Percentiles rank a stretch among this genome's conserved stretches.
Evolutionary conservation across 2,113 vertebrate species (phyloP).

Genomic region (Etheostoma spectabile): DNA sequence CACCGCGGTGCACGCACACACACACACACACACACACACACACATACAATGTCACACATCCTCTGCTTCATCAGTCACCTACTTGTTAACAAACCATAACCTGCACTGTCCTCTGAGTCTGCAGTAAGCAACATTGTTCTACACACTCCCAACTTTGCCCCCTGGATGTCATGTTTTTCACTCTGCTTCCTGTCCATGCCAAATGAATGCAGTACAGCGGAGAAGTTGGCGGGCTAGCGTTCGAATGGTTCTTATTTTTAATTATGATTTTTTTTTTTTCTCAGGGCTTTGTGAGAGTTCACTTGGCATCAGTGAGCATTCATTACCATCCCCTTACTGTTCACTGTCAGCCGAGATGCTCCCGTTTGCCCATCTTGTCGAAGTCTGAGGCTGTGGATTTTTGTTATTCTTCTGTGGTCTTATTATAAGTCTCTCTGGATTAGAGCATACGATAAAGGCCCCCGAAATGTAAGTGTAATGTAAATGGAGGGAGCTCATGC

Average conservation of each 20-base stretch:
- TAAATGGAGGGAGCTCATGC: constrained; percentile 58
- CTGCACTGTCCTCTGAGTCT: constrained; percentile 29
- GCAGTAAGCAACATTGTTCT: constrained; percentile 5
- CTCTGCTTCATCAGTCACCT: constrained; percentile 23
- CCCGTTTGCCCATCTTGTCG: constrained; percentile 43
- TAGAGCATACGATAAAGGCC: constrained; percentile 57
- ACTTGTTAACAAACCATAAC: constrained; percentile 56
- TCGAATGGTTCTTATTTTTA: constrained; percentile 57
- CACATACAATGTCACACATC: constrained; percentile 20
- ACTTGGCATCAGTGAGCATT: constrained; percentile 58
- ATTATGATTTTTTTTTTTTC: constrained; percentile 47
- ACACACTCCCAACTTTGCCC: constrained; percentile 19
- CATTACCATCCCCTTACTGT: constrained; percentile 51
- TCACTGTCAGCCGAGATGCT: constrained; percentile 48
- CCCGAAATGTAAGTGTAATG: constrained; percentile 51
- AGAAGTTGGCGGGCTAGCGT: constrained; percentile 24
- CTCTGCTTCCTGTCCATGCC: constrained; percentile 2
- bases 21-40: too few relatives aligned
- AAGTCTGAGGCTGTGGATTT: constrained; percentile 57
- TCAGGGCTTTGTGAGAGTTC: constrained; percentile 54
- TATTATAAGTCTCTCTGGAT: constrained; percentile 57
- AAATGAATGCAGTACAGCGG: background rate
- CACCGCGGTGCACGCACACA: constrained; percentile 47
- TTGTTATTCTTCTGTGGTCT: constrained; percentile 65
- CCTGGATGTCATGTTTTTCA: background rate